phyloP scores from a whole-genome alignment of 2,797 vertebrate species.

The Pangasius larnaudii region DNA sequence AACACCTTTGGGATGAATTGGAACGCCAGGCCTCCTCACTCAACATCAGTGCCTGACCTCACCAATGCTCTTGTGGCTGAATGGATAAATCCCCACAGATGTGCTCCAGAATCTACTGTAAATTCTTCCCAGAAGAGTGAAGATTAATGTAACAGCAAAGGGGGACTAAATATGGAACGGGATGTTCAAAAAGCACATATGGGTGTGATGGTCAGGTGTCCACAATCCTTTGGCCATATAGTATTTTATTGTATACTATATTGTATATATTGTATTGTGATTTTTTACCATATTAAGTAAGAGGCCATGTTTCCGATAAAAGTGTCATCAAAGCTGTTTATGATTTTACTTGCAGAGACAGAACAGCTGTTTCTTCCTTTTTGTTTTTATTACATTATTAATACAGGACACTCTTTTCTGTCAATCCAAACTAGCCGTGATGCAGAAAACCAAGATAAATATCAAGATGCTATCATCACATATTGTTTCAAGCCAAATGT shows the following conservation, averaged over 20 bases:
- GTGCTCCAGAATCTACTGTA: background rate
- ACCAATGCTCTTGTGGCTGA: background rate
- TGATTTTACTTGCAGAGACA: background rate
- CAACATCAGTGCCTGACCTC: background rate
- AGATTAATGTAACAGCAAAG: background rate
- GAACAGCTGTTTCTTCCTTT: background rate
- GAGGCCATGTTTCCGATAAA: background rate
- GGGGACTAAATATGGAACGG: background rate
- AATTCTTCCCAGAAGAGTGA: background rate
- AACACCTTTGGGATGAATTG: background rate
- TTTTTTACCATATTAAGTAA: background rate
- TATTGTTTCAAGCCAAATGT: background rate
- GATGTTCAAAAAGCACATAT: background rate
- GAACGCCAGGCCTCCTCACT: background rate
- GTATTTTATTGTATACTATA: background rate
- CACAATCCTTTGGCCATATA: background rate
- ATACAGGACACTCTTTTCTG: background rate
- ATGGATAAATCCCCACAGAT: background rate
- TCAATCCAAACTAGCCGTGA: background rate
- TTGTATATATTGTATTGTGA: too few relatives aligned
- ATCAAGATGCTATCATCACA: background rate
- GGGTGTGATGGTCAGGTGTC: background rate
- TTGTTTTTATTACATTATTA: constrained; percentile 9
- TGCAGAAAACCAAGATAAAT: constrained; percentile 12
- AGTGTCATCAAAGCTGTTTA: background rate